A percentile compares a stretch with the other conserved stretches of the same genome.
Conservation (phyloP, 2,888 invertebrate genomes). For the Zonitis immaculata region DNA sequence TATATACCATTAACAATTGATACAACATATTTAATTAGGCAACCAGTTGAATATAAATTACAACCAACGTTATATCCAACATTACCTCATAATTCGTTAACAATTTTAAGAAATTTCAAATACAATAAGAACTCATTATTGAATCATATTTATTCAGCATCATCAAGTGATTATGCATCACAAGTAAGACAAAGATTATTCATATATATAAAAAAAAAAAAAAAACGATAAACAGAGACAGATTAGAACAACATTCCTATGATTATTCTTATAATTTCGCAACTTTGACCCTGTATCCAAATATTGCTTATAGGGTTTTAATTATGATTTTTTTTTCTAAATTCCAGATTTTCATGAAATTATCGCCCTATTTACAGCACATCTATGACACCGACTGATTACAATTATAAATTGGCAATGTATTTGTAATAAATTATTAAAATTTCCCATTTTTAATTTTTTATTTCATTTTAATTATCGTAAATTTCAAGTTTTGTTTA, state of each 20-base stretch:
- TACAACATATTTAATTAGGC: conserved; percentile 56
- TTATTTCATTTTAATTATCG: background rate
- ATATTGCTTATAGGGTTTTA: no score
- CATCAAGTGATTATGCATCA: conserved; percentile 12
- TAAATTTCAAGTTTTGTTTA: background rate
- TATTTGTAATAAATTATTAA: no score
- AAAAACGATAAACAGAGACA: background rate
- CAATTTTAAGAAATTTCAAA: conserved; percentile 8
- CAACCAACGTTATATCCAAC: conserved; percentile 8
- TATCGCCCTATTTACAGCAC: conserved; percentile 22
- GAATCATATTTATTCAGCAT: conserved; percentile 19
- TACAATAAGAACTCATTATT: conserved; percentile 10
- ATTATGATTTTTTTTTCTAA: conserved; percentile 9
- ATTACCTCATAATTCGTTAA: conserved; percentile 16
- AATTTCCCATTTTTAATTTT: no score
- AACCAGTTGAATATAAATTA: conserved; percentile 32
- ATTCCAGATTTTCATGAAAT: conserved; percentile 28
- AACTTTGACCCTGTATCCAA: no score
- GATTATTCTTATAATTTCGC: no score
- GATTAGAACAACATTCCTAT: background rate
- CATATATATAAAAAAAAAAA: background rate
- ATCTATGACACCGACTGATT: conserved; percentile 16
- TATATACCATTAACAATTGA: conserved; percentile 51
- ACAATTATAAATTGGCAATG: no score
- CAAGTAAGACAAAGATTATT: conserved; percentile 8